These are phyloP conservation scores for Dipodomys stephensi DNA, from an alignment of 2,113 vertebrate genomes.

Conservation along the genomic window DNA sequence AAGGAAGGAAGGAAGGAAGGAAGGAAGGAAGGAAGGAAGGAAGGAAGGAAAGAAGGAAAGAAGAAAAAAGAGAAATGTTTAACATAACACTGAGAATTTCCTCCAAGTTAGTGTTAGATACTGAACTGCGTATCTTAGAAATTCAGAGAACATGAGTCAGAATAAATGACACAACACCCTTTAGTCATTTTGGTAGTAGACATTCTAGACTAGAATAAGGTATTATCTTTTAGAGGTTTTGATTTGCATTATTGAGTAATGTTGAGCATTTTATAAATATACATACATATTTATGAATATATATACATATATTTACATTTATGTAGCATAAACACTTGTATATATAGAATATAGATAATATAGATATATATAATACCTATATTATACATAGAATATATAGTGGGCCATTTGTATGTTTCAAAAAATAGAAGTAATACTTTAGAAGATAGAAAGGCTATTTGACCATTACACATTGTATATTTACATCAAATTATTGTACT, in stretches of 20 bases:
- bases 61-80: neutral
- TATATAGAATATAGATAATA: too few relatives aligned
- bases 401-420: too few relatives aligned
- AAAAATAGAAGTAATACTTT: neutral
- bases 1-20: too few relatives aligned
- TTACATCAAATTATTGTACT: neutral
- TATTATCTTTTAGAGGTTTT: neutral
- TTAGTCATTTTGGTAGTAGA: neutral
- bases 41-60: neutral
- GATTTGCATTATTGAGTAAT: neutral
- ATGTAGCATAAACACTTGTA: too few relatives aligned
- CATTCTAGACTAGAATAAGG: neutral
- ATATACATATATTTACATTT: too few relatives aligned
- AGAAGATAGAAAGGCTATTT: neutral
- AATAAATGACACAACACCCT: too few relatives aligned
- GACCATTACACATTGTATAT: neutral
- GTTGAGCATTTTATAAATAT: neutral
- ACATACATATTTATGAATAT: too few relatives aligned
- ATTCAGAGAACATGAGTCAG: neutral
- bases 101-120: neutral
- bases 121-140: neutral
- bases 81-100: neutral
- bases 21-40: too few relatives aligned
- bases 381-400: too few relatives aligned
- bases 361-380: too few relatives aligned